Percentiles rank a stretch among this genome's conserved stretches.
These are phyloP conservation scores for Ia io DNA, from an alignment of 2,113 vertebrate species.

Conservation along the genomic window DNA sequence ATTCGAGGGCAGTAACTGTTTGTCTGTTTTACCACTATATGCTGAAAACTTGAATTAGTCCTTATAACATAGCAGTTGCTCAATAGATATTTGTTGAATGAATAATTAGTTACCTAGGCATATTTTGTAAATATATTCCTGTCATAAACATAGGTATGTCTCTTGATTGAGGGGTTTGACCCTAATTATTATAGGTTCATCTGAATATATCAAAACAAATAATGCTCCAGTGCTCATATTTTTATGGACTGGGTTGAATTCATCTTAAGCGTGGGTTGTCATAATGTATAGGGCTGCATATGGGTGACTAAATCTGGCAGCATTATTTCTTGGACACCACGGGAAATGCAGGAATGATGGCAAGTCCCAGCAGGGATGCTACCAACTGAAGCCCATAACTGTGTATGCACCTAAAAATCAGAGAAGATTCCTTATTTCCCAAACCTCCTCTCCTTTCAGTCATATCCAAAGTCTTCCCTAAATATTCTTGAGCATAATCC, in stretches of 20 bases:
- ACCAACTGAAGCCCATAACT: not conserved
- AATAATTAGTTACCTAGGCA: not conserved
- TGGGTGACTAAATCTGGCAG: not conserved
- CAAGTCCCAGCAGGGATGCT: not conserved
- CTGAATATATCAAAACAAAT: not conserved
- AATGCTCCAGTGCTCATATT: not conserved
- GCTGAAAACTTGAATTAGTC: not conserved
- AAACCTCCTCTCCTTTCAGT: not conserved
- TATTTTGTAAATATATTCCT: constrained; percentile 17
- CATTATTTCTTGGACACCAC: not conserved
- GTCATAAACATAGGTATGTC: not conserved
- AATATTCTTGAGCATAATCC: not conserved
- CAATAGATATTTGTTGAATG: not conserved
- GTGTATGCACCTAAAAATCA: not conserved
- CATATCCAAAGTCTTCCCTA: not conserved
- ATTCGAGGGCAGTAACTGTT: not conserved
- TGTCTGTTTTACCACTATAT: not conserved
- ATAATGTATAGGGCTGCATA: not conserved
- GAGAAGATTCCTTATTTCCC: not conserved
- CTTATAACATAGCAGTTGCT: not conserved
- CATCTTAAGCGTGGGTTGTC: not conserved
- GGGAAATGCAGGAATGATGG: not conserved
- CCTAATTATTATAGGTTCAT: constrained; percentile 2
- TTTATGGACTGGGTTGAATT: not conserved
- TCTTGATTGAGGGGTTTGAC: not conserved